Percentiles rank a stretch among this genome's conserved stretches.
phyloP scores from a whole-genome alignment of 2,113 vertebrate species.

The Neofelis nebulosa region DNA sequence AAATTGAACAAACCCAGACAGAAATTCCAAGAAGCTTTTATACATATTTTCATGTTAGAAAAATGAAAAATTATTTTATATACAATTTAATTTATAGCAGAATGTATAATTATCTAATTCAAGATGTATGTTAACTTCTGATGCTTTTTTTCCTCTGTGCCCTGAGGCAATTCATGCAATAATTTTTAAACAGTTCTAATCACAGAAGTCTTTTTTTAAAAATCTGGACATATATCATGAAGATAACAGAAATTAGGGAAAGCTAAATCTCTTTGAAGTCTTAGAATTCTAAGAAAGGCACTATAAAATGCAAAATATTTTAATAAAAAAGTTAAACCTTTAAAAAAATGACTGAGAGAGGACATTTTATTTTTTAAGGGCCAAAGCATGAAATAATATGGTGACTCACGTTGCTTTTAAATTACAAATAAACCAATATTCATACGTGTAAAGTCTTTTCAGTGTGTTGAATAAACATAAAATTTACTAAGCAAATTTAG shows the following conservation, averaged over 20 bases:
- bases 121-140: slow-evolving; percentile 13
- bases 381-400: not conserved
- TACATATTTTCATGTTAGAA: slow-evolving; percentile 57
- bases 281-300: slow-evolving; percentile 57
- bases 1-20: slow-evolving; percentile 45
- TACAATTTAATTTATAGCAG: slow-evolving; percentile 13
- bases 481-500: slow-evolving; percentile 20
- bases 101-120: not conserved
- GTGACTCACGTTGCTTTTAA: not conserved
- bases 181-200: slow-evolving; percentile 48
- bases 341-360: slow-evolving; percentile 9
- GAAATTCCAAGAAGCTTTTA: slow-evolving; percentile 28
- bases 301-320: slow-evolving; percentile 39
- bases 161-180: slow-evolving; percentile 33
- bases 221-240: not conserved
- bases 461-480: slow-evolving; percentile 18
- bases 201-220: slow-evolving; percentile 5
- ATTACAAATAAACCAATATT: slow-evolving; percentile 45
- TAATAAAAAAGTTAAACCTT: slow-evolving; percentile 43
- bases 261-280: slow-evolving; percentile 41
- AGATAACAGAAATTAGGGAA: slow-evolving; percentile 51
- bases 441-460: slow-evolving; percentile 40
- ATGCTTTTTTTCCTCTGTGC: not conserved
- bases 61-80: slow-evolving; percentile 16
- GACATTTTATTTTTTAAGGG: not conserved